Evolutionary conservation across 2,797 vertebrate species (phyloP), one percentile per base, ranked within the genome.

Genomic region (Pangasius larnaudii): DNA sequence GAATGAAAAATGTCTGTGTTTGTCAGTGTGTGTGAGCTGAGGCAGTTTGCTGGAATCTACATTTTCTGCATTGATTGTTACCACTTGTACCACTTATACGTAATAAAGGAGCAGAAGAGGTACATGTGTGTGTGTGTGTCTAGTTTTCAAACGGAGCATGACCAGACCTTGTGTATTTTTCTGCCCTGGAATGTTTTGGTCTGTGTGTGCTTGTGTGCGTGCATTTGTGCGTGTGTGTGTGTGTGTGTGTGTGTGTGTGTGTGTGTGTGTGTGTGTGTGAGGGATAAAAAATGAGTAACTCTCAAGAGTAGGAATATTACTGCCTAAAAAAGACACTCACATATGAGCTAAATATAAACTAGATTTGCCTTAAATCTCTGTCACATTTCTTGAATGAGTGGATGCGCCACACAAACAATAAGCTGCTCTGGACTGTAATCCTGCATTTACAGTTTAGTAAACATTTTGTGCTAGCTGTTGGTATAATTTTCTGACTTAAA

Each of bases 181-280:
- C 53, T 59, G 27, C 61, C 36, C 39, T 63, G 61, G 78, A 90
- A 67, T 65, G 56, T 86, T 67, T 77, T 81, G 5, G 18, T 85
- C 24, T 71, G 30, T 39, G 14, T 65, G 39, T 84, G 39, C 77
- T 19, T 61, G 59, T 80, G n/a, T 80, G 39, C 61, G 49, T 86
- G n/a, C 82, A 19, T 86, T 9, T 83, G 58, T 42, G 67, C 56
- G 9, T 88, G 88, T 67, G 65, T 63, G 27, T 49, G 16, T 85
- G 27, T 83, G 86, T 81, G 84, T 79, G 18, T 86, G 49, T 36
- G n/a, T 53, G 58, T 36, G 6, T 88, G 88, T 67, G 65, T 63
- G 27, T 49, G 16, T 85, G 27, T 83, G 86, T 81, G 84, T 79
- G 18, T 86, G 49, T 36, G n/a, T 53, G 58, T 36, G 6, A 65